A percentile compares a stretch with the other conserved stretches of the same genome.
Evolutionary conservation across 2,113 vertebrate genomes (phyloP).

Genomic region (Pelmatolapia mariae): DNA sequence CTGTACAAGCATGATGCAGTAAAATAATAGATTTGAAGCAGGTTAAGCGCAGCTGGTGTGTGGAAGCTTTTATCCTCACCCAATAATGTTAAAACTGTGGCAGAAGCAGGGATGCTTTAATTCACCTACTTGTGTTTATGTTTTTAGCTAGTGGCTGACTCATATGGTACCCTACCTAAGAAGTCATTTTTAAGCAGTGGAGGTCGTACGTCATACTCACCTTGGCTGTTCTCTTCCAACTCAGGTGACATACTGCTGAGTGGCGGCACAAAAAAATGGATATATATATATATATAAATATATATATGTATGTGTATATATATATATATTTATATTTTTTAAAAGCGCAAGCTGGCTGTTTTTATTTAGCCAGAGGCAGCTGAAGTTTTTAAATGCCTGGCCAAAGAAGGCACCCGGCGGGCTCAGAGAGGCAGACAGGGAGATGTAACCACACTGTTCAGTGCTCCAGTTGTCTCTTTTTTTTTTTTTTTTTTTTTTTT

Average conservation of each 20-base stretch:
- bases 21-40: background rate
- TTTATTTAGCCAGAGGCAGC: background rate
- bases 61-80: background rate
- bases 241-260: slow-evolving; percentile 67
- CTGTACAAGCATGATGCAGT: background rate
- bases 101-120: background rate
- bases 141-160: background rate
- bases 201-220: slow-evolving; percentile 53
- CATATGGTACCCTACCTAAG: background rate
- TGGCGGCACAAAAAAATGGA: background rate
- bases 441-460: slow-evolving; percentile 18
- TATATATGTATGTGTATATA: fast-evolving
- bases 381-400: slow-evolving; percentile 15
- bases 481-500: fast-evolving
- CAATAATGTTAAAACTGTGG: background rate
- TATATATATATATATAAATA: background rate
- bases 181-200: background rate
- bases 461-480: slow-evolving; percentile 8
- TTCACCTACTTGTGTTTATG: background rate
- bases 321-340: background rate
- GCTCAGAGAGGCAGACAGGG: slow-evolving; percentile 31
- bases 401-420: slow-evolving; percentile 14
- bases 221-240: slow-evolving; percentile 63
- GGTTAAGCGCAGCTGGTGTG: background rate
- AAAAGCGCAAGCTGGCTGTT: background rate